Evolutionary conservation across 2,888 invertebrate species (phyloP).

Genomic region (Yponomeuta evonymella): DNA sequence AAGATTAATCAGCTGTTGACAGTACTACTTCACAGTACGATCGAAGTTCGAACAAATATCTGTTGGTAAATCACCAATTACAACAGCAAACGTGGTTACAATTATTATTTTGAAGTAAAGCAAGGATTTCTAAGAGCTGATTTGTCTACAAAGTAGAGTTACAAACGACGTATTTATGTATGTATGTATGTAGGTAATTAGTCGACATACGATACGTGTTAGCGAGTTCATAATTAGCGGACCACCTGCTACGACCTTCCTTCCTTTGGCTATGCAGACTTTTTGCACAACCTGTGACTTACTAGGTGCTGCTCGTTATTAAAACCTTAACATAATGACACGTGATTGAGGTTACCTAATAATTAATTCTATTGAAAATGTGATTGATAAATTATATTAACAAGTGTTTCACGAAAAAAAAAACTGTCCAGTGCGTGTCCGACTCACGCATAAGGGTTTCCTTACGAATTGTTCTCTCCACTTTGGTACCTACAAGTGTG

Average conservation of each 20-base stretch:
- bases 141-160: slow-evolving; percentile 6
- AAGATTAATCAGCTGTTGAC: no score
- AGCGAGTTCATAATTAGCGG: slow-evolving; percentile 38
- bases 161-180: slow-evolving; percentile 21
- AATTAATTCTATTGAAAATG: neutral
- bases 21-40: neutral
- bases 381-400: no score
- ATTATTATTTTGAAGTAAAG: neutral
- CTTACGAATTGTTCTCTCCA: no score
- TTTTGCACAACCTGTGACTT: slow-evolving; percentile 9
- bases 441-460: no score
- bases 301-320: neutral
- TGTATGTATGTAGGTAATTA: slow-evolving; percentile 34
- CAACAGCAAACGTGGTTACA: neutral
- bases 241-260: slow-evolving; percentile 31
- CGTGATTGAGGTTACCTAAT: neutral
- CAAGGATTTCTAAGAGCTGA: neutral
- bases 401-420: no score
- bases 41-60: neutral
- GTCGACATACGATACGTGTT: slow-evolving; percentile 27
- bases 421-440: no score
- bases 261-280: slow-evolving; percentile 23
- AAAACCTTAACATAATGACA: neutral
- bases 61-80: neutral
- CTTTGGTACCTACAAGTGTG: no score